Evolutionary conservation across 2,888 invertebrate species (phyloP), one percentile per base, ranked within the genome.

Genomic region (Philhelius pedissequus): DNA sequence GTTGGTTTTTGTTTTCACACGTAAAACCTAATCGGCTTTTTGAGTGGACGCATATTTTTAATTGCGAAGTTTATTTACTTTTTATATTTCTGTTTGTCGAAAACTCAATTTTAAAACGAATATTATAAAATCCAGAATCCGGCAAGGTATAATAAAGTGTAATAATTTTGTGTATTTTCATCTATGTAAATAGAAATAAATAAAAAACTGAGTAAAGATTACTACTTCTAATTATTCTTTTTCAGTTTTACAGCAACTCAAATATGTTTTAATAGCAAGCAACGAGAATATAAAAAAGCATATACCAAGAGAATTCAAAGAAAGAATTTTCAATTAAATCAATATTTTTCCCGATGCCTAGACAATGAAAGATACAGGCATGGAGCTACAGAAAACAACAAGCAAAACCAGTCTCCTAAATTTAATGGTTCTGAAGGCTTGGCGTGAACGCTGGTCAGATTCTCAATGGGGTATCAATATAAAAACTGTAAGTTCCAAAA

Each of bases 381-480:
- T 96, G 95, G 96, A 96, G 91, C 91, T 92, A 40, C 95, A 95
- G 71, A 96, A 96, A 92, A 95, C 95, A 82, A 96, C 96, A 35
- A 96, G 96, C 90, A 96, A 96, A 93, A 96, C 96, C 1, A 96
- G 96, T 91, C 95, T 95, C 77, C 91, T 96, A 58, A 96, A 96
- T 91, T 87, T 90, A 71, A 89, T 91, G 86, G 89, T 92, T 66
- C 88, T 91, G 32, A 90, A 90, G 90, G 98, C 98, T 58, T 99
- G 98, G 98, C 94, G 97, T 88, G 98, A 98, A 92, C 93, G 98
- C 81, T 98, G 98, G 98, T 95, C 96, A 1, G 98, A 98, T 91
- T 94, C 98, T 52, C 97, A 97, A 92, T 98, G 98, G 98, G 98
- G 98, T 43, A 97, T 98, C 87, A 97, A 98, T 89, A 97, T 98